phyloP scores from a whole-genome alignment of 1,140 invertebrate species.

The Drosophila melanica region DNA sequence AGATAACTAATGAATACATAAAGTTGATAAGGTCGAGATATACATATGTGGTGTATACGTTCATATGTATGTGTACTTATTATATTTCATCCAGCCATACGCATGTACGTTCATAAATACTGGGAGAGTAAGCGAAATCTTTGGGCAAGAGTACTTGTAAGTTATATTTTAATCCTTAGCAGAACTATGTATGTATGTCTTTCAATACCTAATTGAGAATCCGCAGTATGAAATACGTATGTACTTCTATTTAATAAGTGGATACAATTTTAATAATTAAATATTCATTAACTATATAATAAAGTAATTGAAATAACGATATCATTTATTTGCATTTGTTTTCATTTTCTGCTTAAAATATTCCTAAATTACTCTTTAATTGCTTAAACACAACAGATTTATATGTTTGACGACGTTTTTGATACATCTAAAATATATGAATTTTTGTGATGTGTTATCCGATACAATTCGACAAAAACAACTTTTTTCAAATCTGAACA shows the following conservation, averaged over 20 bases:
- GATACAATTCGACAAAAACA: no score
- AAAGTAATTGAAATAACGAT: slow-evolving; percentile 1
- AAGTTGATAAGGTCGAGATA: slow-evolving; percentile 28
- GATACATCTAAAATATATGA: no score
- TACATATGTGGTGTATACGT: slow-evolving; percentile 5
- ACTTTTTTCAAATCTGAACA: no score
- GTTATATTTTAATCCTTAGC: slow-evolving; percentile 45
- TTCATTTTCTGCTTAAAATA: no score
- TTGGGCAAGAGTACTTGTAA: slow-evolving; percentile 48
- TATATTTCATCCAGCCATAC: slow-evolving; percentile 35
- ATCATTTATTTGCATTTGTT: no score
- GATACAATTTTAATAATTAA: slow-evolving; percentile 51
- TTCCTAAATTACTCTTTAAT: no score
- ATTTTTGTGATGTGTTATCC: no score
- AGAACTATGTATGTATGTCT: slow-evolving; percentile 29
- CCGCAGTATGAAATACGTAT: slow-evolving; percentile 46
- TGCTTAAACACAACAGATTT: no score
- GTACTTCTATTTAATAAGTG: slow-evolving; percentile 44
- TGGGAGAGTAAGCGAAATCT: slow-evolving; percentile 15
- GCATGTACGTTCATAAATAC: slow-evolving; percentile 20
- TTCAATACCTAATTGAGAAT: slow-evolving; percentile 40
- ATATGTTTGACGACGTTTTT: no score
- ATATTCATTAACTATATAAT: slow-evolving; percentile 43
- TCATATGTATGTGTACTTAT: slow-evolving; percentile 26
- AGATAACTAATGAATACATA: slow-evolving; percentile 26